These are phyloP conservation scores for Myathropa florea DNA, from an alignment of 2,888 invertebrate species.

Conservation along the genomic window DNA sequence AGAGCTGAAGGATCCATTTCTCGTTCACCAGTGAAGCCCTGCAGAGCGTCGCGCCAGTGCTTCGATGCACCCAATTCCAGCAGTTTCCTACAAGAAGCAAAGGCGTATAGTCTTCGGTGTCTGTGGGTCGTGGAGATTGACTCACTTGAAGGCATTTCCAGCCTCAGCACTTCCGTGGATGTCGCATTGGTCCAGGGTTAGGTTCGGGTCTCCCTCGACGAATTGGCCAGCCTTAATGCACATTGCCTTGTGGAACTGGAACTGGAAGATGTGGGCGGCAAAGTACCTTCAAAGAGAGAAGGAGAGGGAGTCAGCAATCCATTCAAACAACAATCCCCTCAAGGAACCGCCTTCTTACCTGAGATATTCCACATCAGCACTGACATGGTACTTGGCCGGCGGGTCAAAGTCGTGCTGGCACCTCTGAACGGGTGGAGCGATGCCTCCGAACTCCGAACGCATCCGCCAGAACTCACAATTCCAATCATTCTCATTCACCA, in stretches of 20 bases:
- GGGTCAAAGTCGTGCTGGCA: slow-evolving; percentile 87
- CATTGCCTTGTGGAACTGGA: slow-evolving; percentile 88
- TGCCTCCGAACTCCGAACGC: slow-evolving; percentile 84
- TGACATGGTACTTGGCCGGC: slow-evolving; percentile 88
- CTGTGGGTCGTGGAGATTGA: background rate
- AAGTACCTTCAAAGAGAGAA: slow-evolving; percentile 83
- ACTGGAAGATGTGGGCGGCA: slow-evolving; percentile 90
- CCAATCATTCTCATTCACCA: slow-evolving; percentile 82
- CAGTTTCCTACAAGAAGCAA: slow-evolving; percentile 82
- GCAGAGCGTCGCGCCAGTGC: slow-evolving; percentile 91
- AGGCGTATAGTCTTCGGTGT: background rate
- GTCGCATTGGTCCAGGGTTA: slow-evolving; percentile 91
- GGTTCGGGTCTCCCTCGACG: slow-evolving; percentile 84
- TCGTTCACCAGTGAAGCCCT: slow-evolving; percentile 88
- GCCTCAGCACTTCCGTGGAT: slow-evolving; percentile 91
- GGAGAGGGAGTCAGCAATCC: too few species aligned
- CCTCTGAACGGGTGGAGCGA: slow-evolving; percentile 85
- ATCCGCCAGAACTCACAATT: slow-evolving; percentile 87
- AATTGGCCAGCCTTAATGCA: slow-evolving; percentile 90
- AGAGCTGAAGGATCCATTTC: slow-evolving; percentile 89
- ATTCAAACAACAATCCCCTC: background rate
- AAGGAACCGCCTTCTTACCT: slow-evolving; percentile 79
- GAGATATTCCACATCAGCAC: slow-evolving; percentile 86
- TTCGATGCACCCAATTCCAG: slow-evolving; percentile 86
- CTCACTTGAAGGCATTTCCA: slow-evolving; percentile 85